Base-by-base conservation (phyloP, 2,113 vertebrate species). In the Cryptotis parvus region DNA sequence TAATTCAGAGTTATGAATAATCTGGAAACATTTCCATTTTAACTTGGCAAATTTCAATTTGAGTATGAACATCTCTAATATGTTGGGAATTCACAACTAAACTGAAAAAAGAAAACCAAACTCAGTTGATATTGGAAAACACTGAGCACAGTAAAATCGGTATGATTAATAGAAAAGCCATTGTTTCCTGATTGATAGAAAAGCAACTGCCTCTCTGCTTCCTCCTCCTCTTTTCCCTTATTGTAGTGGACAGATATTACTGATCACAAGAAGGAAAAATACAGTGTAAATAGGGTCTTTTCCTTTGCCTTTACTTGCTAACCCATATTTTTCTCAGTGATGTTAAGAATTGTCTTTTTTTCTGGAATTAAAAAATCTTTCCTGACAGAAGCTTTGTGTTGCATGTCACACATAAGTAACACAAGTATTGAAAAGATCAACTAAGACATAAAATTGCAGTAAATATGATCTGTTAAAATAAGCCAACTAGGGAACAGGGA, bases 1-100 rank as follows among this genome's bases (percentile, higher is more conserved):
- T 91, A 92, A 92, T 88, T 96, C 35, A 84, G 35, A 75, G 29
- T 89, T 89, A 73, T 63, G 14, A 87, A 80, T 88, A 95, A 91
- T 41, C 55, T 84, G 65, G 63, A 86, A 87, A 87, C 89, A 75
- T 45, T 78, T 91, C n/a, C 79, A 35, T 65, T 91, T 91, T 68
- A 39, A 76, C 33, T 92, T 89, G 49, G 16, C 20, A 87, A 91
- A 78, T 84, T 76, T 94, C 45, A 91, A 61, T 66, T 89, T 92
- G 49, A 82, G 66, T 77, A n/a, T 87, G 24, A 14, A 61, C 78
- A 84, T 81, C 6, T 69, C n/a, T 82, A 73, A 24, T 49, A 3
- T 49, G 14, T 65, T 75, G 12, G 14, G 33, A 85, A 94, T 78
- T 92, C 43, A 75, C 26, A 78, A 77, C 65, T 86, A 69, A 89